phyloP scores from a whole-genome alignment of 2,888 invertebrate species.

The Drosophila merina region DNA sequence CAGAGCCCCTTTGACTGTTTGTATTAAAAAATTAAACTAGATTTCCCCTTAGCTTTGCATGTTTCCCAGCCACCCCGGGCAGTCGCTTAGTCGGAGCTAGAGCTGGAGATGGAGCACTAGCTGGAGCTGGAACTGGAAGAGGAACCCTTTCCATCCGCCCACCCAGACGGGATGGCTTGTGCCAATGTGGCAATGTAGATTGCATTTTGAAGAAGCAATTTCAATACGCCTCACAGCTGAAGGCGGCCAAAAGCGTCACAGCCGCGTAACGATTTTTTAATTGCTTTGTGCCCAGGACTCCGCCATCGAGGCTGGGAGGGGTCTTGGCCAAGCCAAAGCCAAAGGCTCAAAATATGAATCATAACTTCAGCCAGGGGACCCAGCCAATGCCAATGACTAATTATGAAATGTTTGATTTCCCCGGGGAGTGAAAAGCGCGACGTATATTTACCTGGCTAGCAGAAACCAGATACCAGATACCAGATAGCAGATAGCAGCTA shows the following conservation, averaged over 20 bases:
- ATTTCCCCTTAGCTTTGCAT: conserved; percentile 76
- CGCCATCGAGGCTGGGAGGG: conserved; percentile 18
- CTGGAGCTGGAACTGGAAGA: conserved; percentile 9
- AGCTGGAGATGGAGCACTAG: not conserved
- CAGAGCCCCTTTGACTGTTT: conserved; percentile 61
- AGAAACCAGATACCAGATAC: not conserved
- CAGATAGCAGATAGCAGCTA: no score
- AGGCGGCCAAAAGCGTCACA: conserved; percentile 57
- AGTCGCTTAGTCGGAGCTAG: conserved; percentile 64
- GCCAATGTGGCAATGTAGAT: conserved; percentile 65
- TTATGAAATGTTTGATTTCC: conserved; percentile 83
- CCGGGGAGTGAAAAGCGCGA: conserved; percentile 70
- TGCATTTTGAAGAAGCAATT: conserved; percentile 74
- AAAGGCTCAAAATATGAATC: conserved; percentile 53
- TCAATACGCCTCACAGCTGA: conserved; percentile 72
- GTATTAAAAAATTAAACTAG: conserved; percentile 78
- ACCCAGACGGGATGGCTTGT: conserved; percentile 4
- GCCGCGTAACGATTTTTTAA: conserved; percentile 72
- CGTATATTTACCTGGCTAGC: conserved; percentile 48
- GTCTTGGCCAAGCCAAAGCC: conserved; percentile 13
- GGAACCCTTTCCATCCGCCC: not conserved
- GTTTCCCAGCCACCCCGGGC: conserved; percentile 62
- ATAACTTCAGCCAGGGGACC: conserved; percentile 62
- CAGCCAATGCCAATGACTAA: conserved; percentile 80
- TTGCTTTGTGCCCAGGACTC: conserved; percentile 64